These are phyloP conservation scores for Epinotia bilunana DNA, from an alignment of 2,888 invertebrate genomes.

Conservation along the genomic window DNA sequence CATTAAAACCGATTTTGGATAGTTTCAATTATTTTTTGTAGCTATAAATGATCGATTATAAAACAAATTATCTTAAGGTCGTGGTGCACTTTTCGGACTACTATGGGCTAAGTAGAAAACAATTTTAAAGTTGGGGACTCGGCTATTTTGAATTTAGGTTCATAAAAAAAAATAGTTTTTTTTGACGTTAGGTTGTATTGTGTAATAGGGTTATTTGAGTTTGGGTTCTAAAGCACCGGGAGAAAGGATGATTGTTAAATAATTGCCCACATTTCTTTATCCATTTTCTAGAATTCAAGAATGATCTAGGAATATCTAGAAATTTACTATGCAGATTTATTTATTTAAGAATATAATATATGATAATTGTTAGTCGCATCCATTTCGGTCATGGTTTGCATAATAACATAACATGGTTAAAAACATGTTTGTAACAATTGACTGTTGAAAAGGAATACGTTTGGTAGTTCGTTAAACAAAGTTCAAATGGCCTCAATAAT, in stretches of 20 bases:
- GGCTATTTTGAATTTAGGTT: no score
- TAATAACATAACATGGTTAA: slow-evolving; percentile 23
- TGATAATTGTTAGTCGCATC: not conserved
- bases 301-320: not conserved
- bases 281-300: not conserved
- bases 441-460: not conserved
- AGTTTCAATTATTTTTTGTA: not conserved
- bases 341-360: not conserved
- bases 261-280: not conserved
- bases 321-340: slow-evolving; percentile 1
- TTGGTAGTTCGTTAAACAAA: slow-evolving; percentile 2
- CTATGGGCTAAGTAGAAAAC: no score
- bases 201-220: no score
- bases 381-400: slow-evolving; percentile 32
- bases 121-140: no score
- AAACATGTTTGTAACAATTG: not conserved
- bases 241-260: not conserved
- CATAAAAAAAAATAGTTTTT: no score
- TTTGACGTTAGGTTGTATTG: no score
- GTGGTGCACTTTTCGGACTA: no score
- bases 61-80: not conserved
- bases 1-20: slow-evolving; percentile 6
- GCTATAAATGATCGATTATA: not conserved
- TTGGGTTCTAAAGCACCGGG: no score
- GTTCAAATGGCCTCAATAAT: not conserved